Conservation (phyloP, 1,140 invertebrate species). For the Limonius californicus region DNA sequence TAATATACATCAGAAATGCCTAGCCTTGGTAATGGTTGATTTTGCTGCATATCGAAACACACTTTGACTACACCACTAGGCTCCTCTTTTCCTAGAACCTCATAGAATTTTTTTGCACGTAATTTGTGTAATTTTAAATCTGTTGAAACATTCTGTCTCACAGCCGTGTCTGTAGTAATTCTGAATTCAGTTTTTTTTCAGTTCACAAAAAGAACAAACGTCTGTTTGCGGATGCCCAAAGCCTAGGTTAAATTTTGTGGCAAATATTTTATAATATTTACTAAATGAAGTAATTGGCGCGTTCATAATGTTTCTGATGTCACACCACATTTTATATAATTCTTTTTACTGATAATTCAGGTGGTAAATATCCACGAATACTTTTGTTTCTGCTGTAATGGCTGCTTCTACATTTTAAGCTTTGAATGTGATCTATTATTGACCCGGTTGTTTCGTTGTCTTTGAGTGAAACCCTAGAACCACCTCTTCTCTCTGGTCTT, state of each 20-base stretch:
- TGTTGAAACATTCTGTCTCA: not conserved
- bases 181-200: not conserved
- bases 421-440: not conserved
- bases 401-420: constrained; percentile 1
- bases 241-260: not conserved
- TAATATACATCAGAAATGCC: not conserved
- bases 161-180: too few species aligned
- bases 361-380: not conserved
- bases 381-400: not conserved
- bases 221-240: not conserved
- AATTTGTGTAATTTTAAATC: not conserved
- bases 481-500: not conserved
- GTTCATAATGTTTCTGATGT: not conserved
- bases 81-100: not conserved
- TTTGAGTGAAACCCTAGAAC: not conserved
- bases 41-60: not conserved
- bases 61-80: not conserved
- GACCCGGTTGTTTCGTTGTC: not conserved
- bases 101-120: constrained; percentile 1
- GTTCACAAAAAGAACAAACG: not conserved
- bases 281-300: not conserved
- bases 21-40: not conserved
- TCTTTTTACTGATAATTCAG: not conserved
- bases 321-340: not conserved
- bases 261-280: not conserved